phyloP scores from a whole-genome alignment of 2,113 vertebrate genomes.

The Addax nasomaculatus region DNA sequence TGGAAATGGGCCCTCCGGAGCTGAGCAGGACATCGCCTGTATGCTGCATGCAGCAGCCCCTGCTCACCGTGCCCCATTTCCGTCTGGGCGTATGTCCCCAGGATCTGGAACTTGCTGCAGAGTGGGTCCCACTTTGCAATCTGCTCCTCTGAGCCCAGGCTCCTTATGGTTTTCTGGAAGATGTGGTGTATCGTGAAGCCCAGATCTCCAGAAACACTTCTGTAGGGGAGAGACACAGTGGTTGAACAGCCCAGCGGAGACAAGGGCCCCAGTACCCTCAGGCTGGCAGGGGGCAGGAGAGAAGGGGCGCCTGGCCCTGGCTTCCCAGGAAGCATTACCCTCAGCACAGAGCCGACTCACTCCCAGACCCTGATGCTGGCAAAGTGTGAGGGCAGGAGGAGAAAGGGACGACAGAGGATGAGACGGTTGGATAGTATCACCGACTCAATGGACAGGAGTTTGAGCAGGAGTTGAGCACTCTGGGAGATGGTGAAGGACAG shows the following conservation, averaged over 20 bases:
- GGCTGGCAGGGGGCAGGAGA: background rate
- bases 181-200: conserved; percentile 55
- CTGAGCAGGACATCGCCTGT: background rate
- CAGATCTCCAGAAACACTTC: conserved; percentile 64
- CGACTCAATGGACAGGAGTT: background rate
- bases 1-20: background rate
- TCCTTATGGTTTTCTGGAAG: conserved; percentile 72
- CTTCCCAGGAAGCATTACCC: background rate
- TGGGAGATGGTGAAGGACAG: background rate
- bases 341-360: background rate
- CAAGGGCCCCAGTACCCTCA: background rate
- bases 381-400: background rate
- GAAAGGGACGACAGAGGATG: background rate
- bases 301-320: background rate
- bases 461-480: background rate
- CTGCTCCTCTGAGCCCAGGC: conserved; percentile 82
- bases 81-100: conserved; percentile 81
- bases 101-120: conserved; percentile 60
- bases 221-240: conserved; percentile 48
- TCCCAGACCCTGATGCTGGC: background rate
- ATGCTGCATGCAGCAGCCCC: fast-evolving
- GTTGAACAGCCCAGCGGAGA: background rate
- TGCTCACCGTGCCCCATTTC: conserved; percentile 85
- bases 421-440: background rate
- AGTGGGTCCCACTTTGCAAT: conserved; percentile 80